Percentiles rank a stretch among this genome's conserved stretches.
Evolutionary conservation across 2,888 invertebrate species (phyloP).

Genomic region (Oscheius myriophilus): DNA sequence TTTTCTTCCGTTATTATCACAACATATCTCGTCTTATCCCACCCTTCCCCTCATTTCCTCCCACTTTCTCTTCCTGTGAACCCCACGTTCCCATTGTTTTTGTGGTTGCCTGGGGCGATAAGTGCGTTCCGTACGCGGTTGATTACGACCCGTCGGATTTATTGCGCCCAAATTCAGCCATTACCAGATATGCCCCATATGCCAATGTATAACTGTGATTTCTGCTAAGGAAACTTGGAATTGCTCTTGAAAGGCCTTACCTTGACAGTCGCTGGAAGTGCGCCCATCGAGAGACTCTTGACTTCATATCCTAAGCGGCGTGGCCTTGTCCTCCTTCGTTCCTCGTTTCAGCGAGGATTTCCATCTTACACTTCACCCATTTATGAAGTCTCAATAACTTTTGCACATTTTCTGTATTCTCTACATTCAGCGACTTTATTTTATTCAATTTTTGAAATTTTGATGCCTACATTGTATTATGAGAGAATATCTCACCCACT

Average conservation of each 20-base stretch:
- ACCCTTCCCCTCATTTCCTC: background rate
- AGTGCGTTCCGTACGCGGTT: background rate
- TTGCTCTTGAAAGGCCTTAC: background rate
- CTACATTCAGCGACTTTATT: no score
- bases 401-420: background rate
- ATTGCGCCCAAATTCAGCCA: background rate
- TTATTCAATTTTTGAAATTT: no score
- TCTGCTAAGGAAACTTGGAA: conserved; percentile 3
- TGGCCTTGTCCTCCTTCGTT: conserved; percentile 14
- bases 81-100: conserved; percentile 9
- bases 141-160: conserved; percentile 10
- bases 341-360: background rate
- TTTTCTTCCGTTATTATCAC: background rate
- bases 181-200: no score
- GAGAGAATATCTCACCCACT: no score
- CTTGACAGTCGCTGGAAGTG: conserved; percentile 3
- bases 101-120: background rate
- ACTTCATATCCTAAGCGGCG: conserved; percentile 9
- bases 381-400: background rate
- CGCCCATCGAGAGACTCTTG: conserved; percentile 12
- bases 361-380: no score
- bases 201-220: background rate
- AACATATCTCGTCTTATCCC: background rate
- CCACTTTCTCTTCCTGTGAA: conserved; percentile 19
- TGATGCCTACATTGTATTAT: no score